Evolutionary conservation across 2,797 vertebrate genomes (phyloP), one percentile per base, ranked within the genome.

Genomic region (Anisognathus igniventris): DNA sequence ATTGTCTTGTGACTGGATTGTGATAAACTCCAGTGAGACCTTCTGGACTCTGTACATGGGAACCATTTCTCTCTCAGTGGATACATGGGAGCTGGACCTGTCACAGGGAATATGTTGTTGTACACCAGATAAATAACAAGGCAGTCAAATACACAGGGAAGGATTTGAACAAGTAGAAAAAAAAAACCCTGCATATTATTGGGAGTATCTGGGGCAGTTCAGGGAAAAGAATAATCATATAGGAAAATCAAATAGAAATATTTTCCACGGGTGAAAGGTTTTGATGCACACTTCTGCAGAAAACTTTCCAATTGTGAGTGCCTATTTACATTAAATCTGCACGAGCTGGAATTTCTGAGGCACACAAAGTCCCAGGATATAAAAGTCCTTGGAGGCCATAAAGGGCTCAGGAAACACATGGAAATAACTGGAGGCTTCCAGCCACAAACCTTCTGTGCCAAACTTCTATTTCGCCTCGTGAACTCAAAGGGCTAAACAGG

Each of bases 221-320:
- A 86, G n/a, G 12, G 35, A 80, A 85, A 54, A 77, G 8, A 58
- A 81, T 39, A 79, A 86, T 57, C 20, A 73, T 73, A n/a, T 17
- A 87, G 33, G 67, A 90, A 95, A 86, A 92, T 47, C 4, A 76
- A 92, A 86, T 86, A 81, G 54, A 89, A 73, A 20, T 86, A 61
- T 77, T 95, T 94, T 91, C 86, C 65, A 82, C 2, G 71, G 61
- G 47, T 83, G 48, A 51, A 56, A 45, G n/a, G 45, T 74, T 77
- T 83, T 72, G 30, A 72, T 77, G 50, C 16, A 39, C 16, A 77
- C 5, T 74, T 77, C n/a, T 48, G 31, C 45, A 73, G 53, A 76
- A 82, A 82, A 44, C 14, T 87, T 95, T 85, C 86, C 77, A 68
- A 1, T 35, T 88, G 7, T 60, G 58, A 75, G 56, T 64, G 50